Evolutionary conservation across 1,140 invertebrate species (phyloP).

Genomic region (Odontomachus brunneus): DNA sequence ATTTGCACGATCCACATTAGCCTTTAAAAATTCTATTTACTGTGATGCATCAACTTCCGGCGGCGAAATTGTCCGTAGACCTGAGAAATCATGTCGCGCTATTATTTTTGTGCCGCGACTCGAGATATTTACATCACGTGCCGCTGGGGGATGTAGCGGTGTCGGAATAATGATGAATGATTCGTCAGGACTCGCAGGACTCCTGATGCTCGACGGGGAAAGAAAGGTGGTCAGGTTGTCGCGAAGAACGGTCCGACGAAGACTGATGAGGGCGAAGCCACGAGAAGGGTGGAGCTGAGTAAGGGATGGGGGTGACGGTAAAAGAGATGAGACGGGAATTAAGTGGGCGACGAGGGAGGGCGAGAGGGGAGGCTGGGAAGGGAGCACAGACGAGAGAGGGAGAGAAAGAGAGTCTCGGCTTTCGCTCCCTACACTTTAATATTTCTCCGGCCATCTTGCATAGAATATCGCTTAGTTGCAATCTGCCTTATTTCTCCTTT

Average conservation of each 20-base stretch:
- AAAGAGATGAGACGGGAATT: slow-evolving; percentile 68
- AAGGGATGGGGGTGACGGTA: slow-evolving; percentile 40
- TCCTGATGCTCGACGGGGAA: slow-evolving; percentile 54
- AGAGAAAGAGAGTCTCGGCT: slow-evolving; percentile 21
- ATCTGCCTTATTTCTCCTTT: slow-evolving; percentile 23
- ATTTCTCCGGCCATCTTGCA: slow-evolving; percentile 50
- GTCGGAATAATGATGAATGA: slow-evolving; percentile 59
- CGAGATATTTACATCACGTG: slow-evolving; percentile 43
- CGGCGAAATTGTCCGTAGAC: background rate
- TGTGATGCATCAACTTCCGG: background rate
- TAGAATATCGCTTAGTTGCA: slow-evolving; percentile 61
- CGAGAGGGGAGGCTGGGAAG: background rate
- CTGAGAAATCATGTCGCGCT: background rate
- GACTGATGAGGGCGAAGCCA: slow-evolving; percentile 62
- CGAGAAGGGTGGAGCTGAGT: slow-evolving; percentile 7
- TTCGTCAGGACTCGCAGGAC: slow-evolving; percentile 51
- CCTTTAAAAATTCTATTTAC: background rate
- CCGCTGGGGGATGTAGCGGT: background rate
- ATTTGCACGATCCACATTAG: too few relatives aligned
- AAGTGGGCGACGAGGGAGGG: slow-evolving; percentile 59
- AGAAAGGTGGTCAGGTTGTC: slow-evolving; percentile 68
- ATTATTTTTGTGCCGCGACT: slow-evolving; percentile 34
- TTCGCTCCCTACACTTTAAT: slow-evolving; percentile 43
- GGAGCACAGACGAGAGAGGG: too few relatives aligned
- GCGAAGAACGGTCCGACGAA: slow-evolving; percentile 69